phyloP scores from a whole-genome alignment of 2,797 vertebrate species.

The Pachyuromys duprasi region DNA sequence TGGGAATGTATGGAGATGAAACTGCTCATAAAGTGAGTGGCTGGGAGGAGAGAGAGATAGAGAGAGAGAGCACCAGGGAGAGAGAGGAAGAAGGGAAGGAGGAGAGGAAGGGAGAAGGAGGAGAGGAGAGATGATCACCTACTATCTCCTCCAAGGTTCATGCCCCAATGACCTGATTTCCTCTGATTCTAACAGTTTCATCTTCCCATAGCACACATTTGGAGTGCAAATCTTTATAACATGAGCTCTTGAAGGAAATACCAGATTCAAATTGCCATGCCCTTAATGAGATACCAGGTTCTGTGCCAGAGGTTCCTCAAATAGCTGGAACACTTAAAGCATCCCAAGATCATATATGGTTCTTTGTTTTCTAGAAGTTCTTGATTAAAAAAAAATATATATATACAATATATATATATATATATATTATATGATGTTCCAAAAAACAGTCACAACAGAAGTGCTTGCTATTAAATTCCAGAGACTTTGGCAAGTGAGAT shows the following conservation, averaged over 20 bases:
- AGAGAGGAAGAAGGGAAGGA: no score
- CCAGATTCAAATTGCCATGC: neutral
- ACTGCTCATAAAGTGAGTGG: neutral
- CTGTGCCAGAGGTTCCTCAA: neutral
- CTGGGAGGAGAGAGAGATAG: neutral
- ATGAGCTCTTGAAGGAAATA: neutral
- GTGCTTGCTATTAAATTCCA: neutral
- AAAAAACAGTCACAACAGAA: neutral
- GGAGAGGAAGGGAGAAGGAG: no score
- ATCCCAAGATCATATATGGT: neutral
- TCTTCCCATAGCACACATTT: neutral
- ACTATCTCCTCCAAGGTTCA: neutral
- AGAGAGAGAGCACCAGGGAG: neutral
- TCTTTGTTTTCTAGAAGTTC: conserved; percentile 22
- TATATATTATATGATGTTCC: neutral
- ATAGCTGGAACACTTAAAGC: neutral
- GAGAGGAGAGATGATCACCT: neutral
- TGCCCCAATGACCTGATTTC: neutral
- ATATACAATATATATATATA: no score
- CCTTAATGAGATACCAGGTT: neutral
- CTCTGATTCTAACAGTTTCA: neutral
- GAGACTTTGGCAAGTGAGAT: neutral
- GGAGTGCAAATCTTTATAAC: neutral
- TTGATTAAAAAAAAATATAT: conserved; percentile 50
- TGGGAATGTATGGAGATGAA: neutral